A percentile compares a stretch with the other conserved stretches of the same genome.
phyloP scores from a whole-genome alignment of 2,797 vertebrate genomes.

The Myotis myotis region DNA sequence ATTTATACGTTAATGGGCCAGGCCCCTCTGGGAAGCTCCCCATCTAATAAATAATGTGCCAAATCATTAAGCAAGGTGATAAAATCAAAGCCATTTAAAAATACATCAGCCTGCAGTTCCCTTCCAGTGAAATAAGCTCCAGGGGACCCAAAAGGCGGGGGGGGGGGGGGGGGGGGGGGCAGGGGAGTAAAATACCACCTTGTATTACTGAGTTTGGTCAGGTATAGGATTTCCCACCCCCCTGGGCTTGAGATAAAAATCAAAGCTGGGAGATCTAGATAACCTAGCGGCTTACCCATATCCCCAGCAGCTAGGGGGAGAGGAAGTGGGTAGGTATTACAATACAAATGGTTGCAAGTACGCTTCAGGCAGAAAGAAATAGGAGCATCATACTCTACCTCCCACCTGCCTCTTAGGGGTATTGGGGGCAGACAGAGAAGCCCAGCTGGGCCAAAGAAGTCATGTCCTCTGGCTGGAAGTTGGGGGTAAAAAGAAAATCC shows the following conservation, averaged over 20 bases:
- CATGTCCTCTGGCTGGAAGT: neutral
- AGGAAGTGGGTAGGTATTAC: neutral
- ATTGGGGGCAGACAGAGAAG: neutral
- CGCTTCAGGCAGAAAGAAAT: constrained; percentile 23
- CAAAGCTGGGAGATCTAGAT: constrained; percentile 58
- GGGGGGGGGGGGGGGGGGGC: neutral
- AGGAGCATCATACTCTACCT: neutral
- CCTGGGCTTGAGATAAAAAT: constrained; percentile 70
- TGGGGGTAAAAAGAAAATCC: constrained; percentile 22
- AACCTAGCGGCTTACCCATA: constrained; percentile 44
- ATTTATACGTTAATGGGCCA: constrained; percentile 87
- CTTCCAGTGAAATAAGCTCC: constrained; percentile 84
- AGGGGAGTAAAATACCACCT: constrained; percentile 30
- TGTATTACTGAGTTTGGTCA: constrained; percentile 73
- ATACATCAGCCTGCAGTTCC: constrained; percentile 85
- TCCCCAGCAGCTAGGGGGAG: neutral
- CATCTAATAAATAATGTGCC: constrained; percentile 87
- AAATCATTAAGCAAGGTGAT: constrained; percentile 89
- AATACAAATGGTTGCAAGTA: neutral
- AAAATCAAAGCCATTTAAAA: constrained; percentile 89
- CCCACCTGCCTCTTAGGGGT: neutral
- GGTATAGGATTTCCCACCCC: constrained; percentile 23
- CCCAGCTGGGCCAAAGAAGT: neutral
- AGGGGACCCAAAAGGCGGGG: constrained; percentile 72
- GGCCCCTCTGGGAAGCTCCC: constrained; percentile 84